phyloP scores from a whole-genome alignment of 2,888 invertebrate species.

The Odiellus spinosus region DNA sequence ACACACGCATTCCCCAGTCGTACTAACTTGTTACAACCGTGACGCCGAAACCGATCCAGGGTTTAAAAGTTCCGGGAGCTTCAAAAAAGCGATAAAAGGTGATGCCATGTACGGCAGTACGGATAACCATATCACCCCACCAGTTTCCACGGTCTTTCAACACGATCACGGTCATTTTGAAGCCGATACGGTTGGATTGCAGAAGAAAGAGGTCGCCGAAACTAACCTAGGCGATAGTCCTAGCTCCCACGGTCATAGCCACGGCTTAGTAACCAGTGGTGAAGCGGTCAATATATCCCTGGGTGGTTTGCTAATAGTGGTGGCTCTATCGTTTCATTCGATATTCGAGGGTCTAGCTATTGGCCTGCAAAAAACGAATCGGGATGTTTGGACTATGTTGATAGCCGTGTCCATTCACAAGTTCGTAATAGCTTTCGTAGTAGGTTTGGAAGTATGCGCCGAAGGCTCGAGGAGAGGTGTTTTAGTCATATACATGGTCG shows the following conservation, averaged over 20 bases:
- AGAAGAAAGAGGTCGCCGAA: neutral
- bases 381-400: constrained; percentile 63
- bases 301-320: constrained; percentile 55
- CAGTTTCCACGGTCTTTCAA: no score
- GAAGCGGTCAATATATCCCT: constrained; percentile 19
- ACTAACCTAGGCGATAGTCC: neutral
- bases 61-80: no score
- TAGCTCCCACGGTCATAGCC: neutral
- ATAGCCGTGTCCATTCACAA: constrained; percentile 69
- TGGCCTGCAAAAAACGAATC: constrained; percentile 51
- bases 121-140: no score
- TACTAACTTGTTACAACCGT: neutral
- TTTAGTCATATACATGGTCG: neutral
- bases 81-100: no score
- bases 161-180: neutral
- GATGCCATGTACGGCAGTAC: neutral
- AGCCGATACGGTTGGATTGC: neutral
- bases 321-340: constrained; percentile 69
- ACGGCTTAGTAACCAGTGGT: neutral
- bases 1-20: no score
- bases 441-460: constrained; percentile 4
- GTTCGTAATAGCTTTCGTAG: constrained; percentile 55
- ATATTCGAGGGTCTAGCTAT: constrained; percentile 69
- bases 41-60: neutral
- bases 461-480: neutral